Base-by-base conservation (phyloP, 2,888 invertebrate genomes). In the Hypolimnas misippus region DNA sequence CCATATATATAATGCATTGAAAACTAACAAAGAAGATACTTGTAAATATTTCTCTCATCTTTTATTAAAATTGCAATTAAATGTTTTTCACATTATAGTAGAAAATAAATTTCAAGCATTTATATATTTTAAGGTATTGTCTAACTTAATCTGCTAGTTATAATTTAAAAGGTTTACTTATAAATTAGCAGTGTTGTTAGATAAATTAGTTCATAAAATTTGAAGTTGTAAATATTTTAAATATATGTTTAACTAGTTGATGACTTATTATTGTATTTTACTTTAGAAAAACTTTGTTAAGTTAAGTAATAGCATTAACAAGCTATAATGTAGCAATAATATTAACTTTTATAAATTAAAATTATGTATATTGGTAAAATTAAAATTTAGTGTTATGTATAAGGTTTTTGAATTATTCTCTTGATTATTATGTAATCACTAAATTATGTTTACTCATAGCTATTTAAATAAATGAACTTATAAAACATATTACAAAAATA, bases 401-500 rank as follows among this genome's bases (percentile, higher is more conserved):
- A 58, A 52, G 44, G 1, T 31, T 44, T 38, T 52, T 52, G 29
- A 29, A 52, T 44, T 52, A 52, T 29, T 51, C 21, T 57, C 29
- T 57, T 46, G 17, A 51, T 51, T 31, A 51, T 19, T 51, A 57
- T 62, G 46, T 62, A 62, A 46, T 51, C 50, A 51, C 14, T 52
- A 62, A 62, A 62, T 62, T 62, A 57, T 57, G 52, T 62, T 62
- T 46, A 62, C 40, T 52, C 35, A 51, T 52, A 55, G 19, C 33
- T 62, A 51, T 40, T 42, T 33, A 57, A 62, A 62, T 57, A 52
- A 62, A 69, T 52, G 14, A 29, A 29, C 31, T 51, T 52, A 55
- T 60, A 51, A 61, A 67, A 63, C 64, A 68, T 46, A 46, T 46
- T 21, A 19, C 12, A n/a, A n/a, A n/a, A n/a, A n/a, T n/a, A n/a